These are phyloP conservation scores for Philopedon plagiatum DNA, from an alignment of 2,888 invertebrate species.

Conservation along the genomic window DNA sequence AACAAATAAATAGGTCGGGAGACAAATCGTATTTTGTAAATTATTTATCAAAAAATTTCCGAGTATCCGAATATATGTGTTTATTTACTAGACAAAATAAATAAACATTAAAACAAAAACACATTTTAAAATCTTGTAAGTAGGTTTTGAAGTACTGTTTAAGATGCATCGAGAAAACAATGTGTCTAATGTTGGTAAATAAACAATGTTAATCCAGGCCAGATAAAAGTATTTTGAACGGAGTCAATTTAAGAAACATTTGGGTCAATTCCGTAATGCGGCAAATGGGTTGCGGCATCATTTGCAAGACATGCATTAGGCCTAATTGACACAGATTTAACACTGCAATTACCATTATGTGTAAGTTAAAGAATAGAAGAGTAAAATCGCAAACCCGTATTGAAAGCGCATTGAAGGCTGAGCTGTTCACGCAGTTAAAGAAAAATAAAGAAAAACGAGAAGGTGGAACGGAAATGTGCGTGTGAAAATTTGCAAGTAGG, in stretches of 20 bases:
- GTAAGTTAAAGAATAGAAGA: not conserved
- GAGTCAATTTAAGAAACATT: slow-evolving; percentile 13
- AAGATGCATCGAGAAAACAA: not conserved
- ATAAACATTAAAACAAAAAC: not conserved
- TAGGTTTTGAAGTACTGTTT: too few relatives aligned
- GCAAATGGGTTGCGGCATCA: slow-evolving; percentile 20
- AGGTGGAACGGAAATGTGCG: not conserved
- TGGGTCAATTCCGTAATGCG: slow-evolving; percentile 23
- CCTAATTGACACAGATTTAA: slow-evolving; percentile 24
- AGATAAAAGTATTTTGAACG: not conserved
- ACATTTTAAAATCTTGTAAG: not conserved
- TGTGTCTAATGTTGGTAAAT: not conserved
- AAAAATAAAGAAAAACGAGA: not conserved
- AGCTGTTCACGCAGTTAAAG: not conserved
- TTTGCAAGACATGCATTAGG: slow-evolving; percentile 17
- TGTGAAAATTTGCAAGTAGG: not conserved
- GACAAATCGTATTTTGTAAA: too few relatives aligned
- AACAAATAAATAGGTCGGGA: too few relatives aligned
- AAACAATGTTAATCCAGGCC: not conserved
- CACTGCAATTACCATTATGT: slow-evolving; percentile 3
- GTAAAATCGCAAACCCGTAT: not conserved
- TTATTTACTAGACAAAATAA: too few relatives aligned
- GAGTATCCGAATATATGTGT: too few relatives aligned
- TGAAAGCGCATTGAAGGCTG: not conserved
- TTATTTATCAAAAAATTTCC: too few relatives aligned